Evolutionary conservation across 2,797 vertebrate genomes (phyloP).

Genomic region (Ataeniobius toweri): DNA sequence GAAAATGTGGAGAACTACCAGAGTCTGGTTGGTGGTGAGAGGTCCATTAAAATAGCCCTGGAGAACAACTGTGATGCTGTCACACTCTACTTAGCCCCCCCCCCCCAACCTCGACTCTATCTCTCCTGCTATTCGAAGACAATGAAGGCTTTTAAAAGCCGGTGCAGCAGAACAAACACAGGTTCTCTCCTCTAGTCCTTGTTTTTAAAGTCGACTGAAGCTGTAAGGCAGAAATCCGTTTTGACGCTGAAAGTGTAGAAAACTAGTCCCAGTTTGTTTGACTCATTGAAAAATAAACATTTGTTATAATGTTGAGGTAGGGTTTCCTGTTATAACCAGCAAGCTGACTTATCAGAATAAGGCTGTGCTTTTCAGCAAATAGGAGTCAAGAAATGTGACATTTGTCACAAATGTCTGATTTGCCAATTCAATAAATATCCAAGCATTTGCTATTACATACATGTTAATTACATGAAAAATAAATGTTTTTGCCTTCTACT

Average conservation of each 20-base stretch:
- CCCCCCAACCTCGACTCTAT: not conserved
- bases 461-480: not conserved
- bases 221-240: not conserved
- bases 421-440: not conserved
- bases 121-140: not conserved
- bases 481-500: not conserved
- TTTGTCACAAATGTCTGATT: not conserved
- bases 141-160: constrained; percentile 1
- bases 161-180: not conserved
- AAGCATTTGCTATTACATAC: not conserved
- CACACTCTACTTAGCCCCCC: constrained; percentile 11
- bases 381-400: not conserved
- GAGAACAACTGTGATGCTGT: constrained; percentile 52
- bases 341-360: too few relatives aligned
- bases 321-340: too few relatives aligned
- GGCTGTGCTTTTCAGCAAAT: not conserved
- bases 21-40: not conserved
- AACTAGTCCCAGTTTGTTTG: not conserved
- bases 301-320: not conserved
- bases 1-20: not conserved
- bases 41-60: constrained; percentile 13
- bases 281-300: not conserved
- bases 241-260: not conserved
- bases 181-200: not conserved
- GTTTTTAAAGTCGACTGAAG: not conserved